Percentiles rank a stretch among this genome's conserved stretches.
phyloP scores from a whole-genome alignment of 2,888 invertebrate genomes.

The Aleiodes alternator region DNA sequence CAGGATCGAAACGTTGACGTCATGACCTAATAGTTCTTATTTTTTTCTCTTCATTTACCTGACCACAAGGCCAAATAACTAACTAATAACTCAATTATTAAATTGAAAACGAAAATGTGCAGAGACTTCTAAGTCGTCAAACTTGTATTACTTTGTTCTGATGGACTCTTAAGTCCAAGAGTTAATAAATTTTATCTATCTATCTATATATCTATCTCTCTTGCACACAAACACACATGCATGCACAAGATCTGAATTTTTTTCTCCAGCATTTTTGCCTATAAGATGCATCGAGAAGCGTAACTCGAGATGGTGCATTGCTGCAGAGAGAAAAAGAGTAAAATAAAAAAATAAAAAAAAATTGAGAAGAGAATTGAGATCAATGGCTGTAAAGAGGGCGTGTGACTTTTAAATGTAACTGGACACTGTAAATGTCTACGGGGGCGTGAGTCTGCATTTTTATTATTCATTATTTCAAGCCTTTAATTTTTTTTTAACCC shows the following conservation, averaged over 20 bases:
- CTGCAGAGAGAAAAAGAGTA: conserved; percentile 42
- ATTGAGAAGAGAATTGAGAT: conserved; percentile 55
- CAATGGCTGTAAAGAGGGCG: conserved; percentile 57
- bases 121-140: too few relatives aligned
- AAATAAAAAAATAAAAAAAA: neutral
- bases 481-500: conserved; percentile 28
- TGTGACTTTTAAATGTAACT: conserved; percentile 56
- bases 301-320: conserved; percentile 57
- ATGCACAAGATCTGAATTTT: neutral
- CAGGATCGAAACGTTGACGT: too few relatives aligned
- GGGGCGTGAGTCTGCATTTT: conserved; percentile 52
- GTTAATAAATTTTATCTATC: too few relatives aligned
- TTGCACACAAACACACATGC: conserved; percentile 8
- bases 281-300: conserved; percentile 47
- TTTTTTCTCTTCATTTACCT: too few relatives aligned
- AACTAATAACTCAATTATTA: too few relatives aligned
- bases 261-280: neutral
- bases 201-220: too few relatives aligned
- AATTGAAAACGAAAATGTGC: too few relatives aligned
- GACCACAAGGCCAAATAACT: too few relatives aligned
- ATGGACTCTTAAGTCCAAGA: too few relatives aligned
- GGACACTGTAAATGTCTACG: conserved; percentile 44
- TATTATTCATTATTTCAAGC: conserved; percentile 19
- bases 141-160: too few relatives aligned
- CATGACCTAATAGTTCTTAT: too few relatives aligned